Evolutionary conservation across 2,797 vertebrate species (phyloP).

Genomic region (Gadopsis bispinosus): DNA sequence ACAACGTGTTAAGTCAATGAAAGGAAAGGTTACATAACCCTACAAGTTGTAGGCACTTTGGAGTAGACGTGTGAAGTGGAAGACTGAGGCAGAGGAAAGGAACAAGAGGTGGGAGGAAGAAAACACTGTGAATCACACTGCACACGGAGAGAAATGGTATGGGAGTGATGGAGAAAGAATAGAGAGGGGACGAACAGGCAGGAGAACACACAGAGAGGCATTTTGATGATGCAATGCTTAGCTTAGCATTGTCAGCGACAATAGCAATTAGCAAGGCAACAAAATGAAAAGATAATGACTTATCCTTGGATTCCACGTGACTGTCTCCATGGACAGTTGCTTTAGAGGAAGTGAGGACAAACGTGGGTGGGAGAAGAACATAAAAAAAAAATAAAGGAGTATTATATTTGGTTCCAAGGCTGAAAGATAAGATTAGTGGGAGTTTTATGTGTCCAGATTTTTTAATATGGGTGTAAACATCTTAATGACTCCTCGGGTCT

Average conservation of each 20-base stretch:
- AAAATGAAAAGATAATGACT: not conserved
- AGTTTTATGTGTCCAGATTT: not conserved
- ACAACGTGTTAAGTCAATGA: conserved; percentile 38
- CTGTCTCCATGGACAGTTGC: conserved; percentile 8
- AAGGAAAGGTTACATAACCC: conserved; percentile 41
- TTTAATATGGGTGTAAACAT: conserved; percentile 31
- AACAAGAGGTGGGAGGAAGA: conserved; percentile 51
- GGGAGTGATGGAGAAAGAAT: conserved; percentile 43
- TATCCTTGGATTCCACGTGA: conserved; percentile 14
- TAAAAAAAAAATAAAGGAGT: not conserved
- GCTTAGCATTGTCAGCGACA: conserved; percentile 24
- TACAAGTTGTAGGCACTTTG: conserved; percentile 25
- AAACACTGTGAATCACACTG: conserved; percentile 52
- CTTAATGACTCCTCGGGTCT: conserved; percentile 24
- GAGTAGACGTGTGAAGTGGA: conserved; percentile 50
- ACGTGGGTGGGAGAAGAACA: conserved; percentile 17
- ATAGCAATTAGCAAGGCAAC: conserved; percentile 17
- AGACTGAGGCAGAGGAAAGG: conserved; percentile 50
- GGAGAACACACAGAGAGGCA: not conserved
- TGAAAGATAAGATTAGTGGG: conserved; percentile 22
- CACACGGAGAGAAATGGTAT: conserved; percentile 26
- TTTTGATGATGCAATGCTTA: conserved; percentile 17
- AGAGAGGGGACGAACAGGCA: conserved; percentile 14
- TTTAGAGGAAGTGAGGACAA: conserved; percentile 24
- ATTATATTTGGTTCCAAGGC: conserved; percentile 17